Conservation (phyloP, 2,113 vertebrate species). For the Lophius piscatorius region DNA sequence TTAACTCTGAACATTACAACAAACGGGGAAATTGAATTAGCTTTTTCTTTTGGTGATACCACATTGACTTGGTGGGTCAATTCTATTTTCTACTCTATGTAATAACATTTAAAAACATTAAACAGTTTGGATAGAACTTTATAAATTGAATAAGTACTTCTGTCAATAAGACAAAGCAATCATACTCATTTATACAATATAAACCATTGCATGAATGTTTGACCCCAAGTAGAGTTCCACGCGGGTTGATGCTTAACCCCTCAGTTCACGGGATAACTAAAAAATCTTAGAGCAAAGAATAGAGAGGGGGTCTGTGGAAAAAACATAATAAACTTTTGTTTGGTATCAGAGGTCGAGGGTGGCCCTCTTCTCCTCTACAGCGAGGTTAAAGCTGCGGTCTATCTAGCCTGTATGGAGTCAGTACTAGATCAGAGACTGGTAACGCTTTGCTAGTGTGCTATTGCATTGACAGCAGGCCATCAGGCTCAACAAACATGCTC, state of each 20-base stretch:
- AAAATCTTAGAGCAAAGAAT: no score
- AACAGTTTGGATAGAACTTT: no score
- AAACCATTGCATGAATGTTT: constrained; percentile 6
- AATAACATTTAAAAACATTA: no score
- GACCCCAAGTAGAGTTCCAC: constrained; percentile 1
- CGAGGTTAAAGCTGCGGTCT: not conserved
- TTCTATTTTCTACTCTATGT: no score
- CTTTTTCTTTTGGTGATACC: no score
- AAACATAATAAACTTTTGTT: not conserved
- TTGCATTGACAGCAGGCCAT: constrained; percentile 7
- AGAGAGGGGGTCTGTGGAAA: no score
- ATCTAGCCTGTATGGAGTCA: constrained; percentile 21
- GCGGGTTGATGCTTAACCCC: constrained; percentile 8
- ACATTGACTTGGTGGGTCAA: no score
- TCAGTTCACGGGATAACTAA: not conserved
- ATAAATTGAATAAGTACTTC: no score
- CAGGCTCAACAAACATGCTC: constrained; percentile 7
- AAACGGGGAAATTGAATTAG: constrained; percentile 18
- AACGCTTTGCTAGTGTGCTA: constrained; percentile 30
- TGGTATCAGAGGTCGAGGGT: not conserved
- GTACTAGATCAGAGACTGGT: constrained; percentile 43
- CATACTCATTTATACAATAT: not conserved
- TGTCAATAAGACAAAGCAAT: not conserved
- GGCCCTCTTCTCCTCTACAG: constrained; percentile 1
- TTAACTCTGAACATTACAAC: constrained; percentile 28